Conservation (phyloP, 92 coral and sea anemone genomes). For the Isaurus tuberculatus region DNA sequence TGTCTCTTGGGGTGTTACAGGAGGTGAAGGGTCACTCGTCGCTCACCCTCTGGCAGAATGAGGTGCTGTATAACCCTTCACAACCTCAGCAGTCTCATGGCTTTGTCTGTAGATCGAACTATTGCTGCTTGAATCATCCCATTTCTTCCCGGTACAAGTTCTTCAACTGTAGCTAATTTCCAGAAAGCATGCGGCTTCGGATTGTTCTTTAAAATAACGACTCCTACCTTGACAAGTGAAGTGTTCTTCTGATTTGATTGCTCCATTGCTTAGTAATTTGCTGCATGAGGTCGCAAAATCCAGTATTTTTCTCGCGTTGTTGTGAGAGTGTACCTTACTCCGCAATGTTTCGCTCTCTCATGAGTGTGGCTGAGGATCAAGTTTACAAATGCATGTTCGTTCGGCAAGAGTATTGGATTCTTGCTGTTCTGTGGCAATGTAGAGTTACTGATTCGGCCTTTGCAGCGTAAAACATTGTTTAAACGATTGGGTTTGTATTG, state of each 20-base stretch:
- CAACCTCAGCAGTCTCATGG: neutral
- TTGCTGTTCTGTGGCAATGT: neutral
- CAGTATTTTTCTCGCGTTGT: neutral
- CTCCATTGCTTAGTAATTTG: too few relatives aligned
- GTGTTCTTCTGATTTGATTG: too few relatives aligned
- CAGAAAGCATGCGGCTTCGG: too few relatives aligned
- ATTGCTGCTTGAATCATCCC: neutral
- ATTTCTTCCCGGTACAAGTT: too few relatives aligned
- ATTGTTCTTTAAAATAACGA: too few relatives aligned
- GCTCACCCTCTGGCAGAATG: neutral
- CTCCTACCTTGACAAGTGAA: too few relatives aligned
- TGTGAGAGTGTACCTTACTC: slow-evolving; percentile 17
- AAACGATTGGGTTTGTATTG: too few relatives aligned
- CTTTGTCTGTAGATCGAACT: neutral
- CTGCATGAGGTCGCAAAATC: slow-evolving; percentile 1
- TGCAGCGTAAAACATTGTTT: neutral
- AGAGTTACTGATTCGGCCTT: slow-evolving; percentile 36
- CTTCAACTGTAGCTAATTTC: too few relatives aligned
- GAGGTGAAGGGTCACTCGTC: too few relatives aligned
- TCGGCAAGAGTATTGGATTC: slow-evolving; percentile 1
- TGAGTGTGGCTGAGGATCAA: neutral
- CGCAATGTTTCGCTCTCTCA: slow-evolving; percentile 11
- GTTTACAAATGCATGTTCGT: slow-evolving; percentile 1
- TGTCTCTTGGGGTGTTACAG: too few relatives aligned
- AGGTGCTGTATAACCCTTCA: neutral